Base-by-base conservation (phyloP, 2,888 invertebrate genomes). In the Epinotia brunnichana region DNA sequence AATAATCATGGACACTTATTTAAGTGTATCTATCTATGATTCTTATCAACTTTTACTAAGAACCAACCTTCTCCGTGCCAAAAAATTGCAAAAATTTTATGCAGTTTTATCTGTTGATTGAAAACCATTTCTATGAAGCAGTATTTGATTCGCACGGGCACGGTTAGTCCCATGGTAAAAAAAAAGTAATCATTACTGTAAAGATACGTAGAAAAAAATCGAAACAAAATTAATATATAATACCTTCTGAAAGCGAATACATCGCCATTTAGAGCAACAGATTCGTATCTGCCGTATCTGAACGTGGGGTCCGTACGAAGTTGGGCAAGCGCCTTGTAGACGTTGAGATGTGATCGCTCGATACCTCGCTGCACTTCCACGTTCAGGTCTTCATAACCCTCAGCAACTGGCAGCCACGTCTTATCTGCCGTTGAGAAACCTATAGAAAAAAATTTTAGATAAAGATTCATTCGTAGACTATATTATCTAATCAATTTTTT, bases 351-450 rank as follows among this genome's bases (percentile, higher is more conserved):
- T 48, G 95, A 96, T 15, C 87, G 87, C 0, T 85, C 81, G 0
- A 80, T 82, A 0, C 73, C 74, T 41, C 83, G 88, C 81, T 96
- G 94, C 0, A 82, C 81, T 63, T 90, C 90, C 13, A 96, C 91
- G 82, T 97, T 97, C 0, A 95, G 80, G 0, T 82, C 82, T 66
- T 86, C 81, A 79, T 95, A 96, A 64, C 95, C 95, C 0, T 88
- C 86, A 75, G 96, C 94, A 2, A 96, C 95, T 0, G 96, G 96
- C 4, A 96, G 82, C 96, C 96, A 96, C 0, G 96, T 95, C 67
- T 89, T 92, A 0, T 85, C 82, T 4, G 88, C 93, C 0, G 80
- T 86, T 0, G 94, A 94, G 79, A 96, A 96, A 3, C 97, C 94
- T 94, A 35, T 51, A 10, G 7, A 10, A 19, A 15, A 21, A n/a